Evolutionary conservation across 2,888 invertebrate species (phyloP).

Genomic region (Halictus ligatus): DNA sequence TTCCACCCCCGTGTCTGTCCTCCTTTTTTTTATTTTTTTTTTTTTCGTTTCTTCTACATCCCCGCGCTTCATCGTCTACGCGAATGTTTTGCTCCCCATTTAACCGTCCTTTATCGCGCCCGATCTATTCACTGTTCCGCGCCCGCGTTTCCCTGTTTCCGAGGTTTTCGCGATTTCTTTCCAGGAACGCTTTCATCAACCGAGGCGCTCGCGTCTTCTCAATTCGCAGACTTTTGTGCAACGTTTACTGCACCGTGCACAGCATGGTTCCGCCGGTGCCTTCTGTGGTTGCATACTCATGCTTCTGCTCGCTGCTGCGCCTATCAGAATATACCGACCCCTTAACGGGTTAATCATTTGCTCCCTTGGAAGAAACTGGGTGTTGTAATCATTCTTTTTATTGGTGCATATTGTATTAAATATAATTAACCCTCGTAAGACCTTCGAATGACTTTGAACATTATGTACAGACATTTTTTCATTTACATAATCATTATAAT

Average conservation of each 20-base stretch:
- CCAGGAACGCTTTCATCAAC: neutral
- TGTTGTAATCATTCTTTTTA: neutral
- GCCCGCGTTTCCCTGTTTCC: neutral
- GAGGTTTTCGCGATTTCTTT: constrained; percentile 28
- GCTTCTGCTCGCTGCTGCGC: neutral
- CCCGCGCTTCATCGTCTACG: neutral
- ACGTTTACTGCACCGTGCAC: constrained; percentile 10
- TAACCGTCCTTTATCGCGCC: constrained; percentile 36
- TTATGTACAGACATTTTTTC: neutral
- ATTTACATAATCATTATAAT: no score
- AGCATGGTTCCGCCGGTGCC: neutral
- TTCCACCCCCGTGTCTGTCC: neutral
- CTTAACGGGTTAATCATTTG: neutral
- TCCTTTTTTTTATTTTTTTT: neutral
- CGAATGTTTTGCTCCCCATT: constrained; percentile 48
- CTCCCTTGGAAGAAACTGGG: neutral
- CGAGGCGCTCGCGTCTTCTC: constrained; percentile 15
- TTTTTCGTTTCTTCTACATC: neutral
- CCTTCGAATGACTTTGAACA: neutral
- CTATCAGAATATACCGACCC: neutral
- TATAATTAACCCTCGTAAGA: no score
- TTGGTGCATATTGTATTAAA: neutral
- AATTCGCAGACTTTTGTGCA: constrained; percentile 15
- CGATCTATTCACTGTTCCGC: constrained; percentile 23
- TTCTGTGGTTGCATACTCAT: constrained; percentile 12